Base-by-base conservation (phyloP, 2,113 vertebrate species). In the Corydoras sp. region DNA sequence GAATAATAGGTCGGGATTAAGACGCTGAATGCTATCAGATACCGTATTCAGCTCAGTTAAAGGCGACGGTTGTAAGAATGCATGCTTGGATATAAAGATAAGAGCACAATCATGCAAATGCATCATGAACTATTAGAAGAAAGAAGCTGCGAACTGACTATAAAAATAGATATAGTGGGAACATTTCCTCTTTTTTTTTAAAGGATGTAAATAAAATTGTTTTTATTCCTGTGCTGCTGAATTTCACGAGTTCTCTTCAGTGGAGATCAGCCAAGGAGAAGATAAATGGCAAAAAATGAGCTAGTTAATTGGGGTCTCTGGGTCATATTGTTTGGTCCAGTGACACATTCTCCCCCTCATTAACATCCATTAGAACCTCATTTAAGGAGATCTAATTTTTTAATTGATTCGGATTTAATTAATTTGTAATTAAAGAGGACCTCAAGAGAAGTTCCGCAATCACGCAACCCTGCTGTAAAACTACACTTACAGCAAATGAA, bases 391-490 rank as follows among this genome's bases (percentile, higher is more conserved):
- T 79, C 80, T 83, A 72, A 86, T 87, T 81, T 91, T 86, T 89
- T 89, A 82, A 88, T 90, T 87, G 83, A 82, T 86, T 85, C 80
- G 76, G 74, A 76, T 77, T 82, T 89, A 89, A 89, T 89, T 89
- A 88, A 82, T 86, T 88, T 85, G 87, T 87, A 89, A 83, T 83
- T 81, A 83, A 81, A 79, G 75, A 81, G 75, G 72, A 81, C 76
- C 76, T 76, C 74, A 9, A 64, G 77, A 80, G 68, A 78, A 80
- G 77, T 76, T 73, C 51, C 69, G 35, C 89, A 92, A 89, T 84
- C 89, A 85, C 89, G 91, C 85, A 91, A 91, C 89, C 87, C 92
- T 87, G 89, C 89, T 93, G 90, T 87, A 92, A 64, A 74, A 74
- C 71, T 77, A 91, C 89, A 91, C 18, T 24, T 24, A 24, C 18